Evolutionary conservation across 2,888 invertebrate genomes (phyloP), one percentile per base, ranked within the genome.

Genomic region (Plebejus anna): DNA sequence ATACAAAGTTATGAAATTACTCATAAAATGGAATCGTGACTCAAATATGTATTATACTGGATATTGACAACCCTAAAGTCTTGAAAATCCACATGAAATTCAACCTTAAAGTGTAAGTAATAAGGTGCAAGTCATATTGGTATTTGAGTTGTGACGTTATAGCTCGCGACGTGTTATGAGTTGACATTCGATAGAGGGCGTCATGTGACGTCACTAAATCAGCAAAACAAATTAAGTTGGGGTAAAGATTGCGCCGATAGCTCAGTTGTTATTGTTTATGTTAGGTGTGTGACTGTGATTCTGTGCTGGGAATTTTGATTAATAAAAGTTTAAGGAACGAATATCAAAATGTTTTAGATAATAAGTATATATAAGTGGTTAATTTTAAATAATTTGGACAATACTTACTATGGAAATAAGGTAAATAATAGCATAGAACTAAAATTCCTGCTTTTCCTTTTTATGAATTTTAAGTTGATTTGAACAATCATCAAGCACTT

Each of bases 1-100:
- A 93, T 94, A 92, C 91, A 90, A 91, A 94, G 93, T 94, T 94
- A 94, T 94, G 92, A 92, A 94, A 93, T 94, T 94, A 94, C 90
- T 93, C 93, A 91, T 94, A 94, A 94, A 94, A 94, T 92, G 92
- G 89, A 88, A 91, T 89, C 93, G 93, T 94, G 93, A 92, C 93
- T 93, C 89, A 93, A 94, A 93, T 94, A 91, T 90, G 90, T 90
- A 93, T 89, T 90, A 89, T 90, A 88, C 66, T 38, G 78, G 76
- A 57, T 72, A 75, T 76, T 78, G 80, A 83, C 78, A 77, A 77
- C 70, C 81, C 70, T 81, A 85, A 78, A 78, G 78, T 75, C 75
- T 59, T 0, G 16, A 13, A 4, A 2, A 0, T 0, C 0, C 78
- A 78, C n/a, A 0, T 11, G 1, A 86, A 81, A 81, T n/a, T 75